These are phyloP conservation scores for Drosophila azteca DNA, from an alignment of 1,140 invertebrate species.

Conservation along the genomic window DNA sequence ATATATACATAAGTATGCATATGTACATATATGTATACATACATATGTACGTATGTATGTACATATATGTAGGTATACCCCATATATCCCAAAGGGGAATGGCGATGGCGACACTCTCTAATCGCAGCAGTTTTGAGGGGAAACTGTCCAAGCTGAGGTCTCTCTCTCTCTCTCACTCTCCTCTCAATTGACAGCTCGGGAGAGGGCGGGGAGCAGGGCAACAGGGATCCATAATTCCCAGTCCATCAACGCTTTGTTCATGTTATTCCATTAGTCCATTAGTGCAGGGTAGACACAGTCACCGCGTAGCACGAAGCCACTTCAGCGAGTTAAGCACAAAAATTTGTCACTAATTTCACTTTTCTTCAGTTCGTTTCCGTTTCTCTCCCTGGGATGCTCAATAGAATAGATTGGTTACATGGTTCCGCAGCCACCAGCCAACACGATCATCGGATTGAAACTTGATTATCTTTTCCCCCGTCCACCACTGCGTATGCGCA, in stretches of 20 bases:
- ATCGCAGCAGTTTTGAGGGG: conserved; percentile 40
- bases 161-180: not conserved
- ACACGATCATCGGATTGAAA: conserved; percentile 10
- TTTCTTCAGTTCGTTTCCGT: conserved; percentile 42
- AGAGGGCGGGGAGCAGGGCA: not conserved
- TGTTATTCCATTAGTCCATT: conserved; percentile 65
- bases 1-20: conserved; percentile 10
- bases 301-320: conserved; percentile 47
- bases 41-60: not conserved
- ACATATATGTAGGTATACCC: conserved; percentile 2
- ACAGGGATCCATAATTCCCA: conserved; percentile 53
- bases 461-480: conserved; percentile 6
- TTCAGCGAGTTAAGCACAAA: conserved; percentile 69
- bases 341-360: conserved; percentile 72
- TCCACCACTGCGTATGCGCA: conserved; percentile 48
- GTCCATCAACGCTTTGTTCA: conserved; percentile 55
- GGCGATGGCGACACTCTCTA: conserved; percentile 35
- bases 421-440: conserved; percentile 14
- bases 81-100: no score
- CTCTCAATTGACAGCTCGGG: conserved; percentile 20
- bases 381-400: conserved; percentile 19
- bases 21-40: conserved; percentile 11
- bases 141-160: conserved; percentile 11
- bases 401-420: conserved; percentile 29
- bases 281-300: conserved; percentile 31